A percentile compares a stretch with the other conserved stretches of the same genome.
Evolutionary conservation across 2,888 invertebrate species (phyloP).

Genomic region (Perdita meconis): DNA sequence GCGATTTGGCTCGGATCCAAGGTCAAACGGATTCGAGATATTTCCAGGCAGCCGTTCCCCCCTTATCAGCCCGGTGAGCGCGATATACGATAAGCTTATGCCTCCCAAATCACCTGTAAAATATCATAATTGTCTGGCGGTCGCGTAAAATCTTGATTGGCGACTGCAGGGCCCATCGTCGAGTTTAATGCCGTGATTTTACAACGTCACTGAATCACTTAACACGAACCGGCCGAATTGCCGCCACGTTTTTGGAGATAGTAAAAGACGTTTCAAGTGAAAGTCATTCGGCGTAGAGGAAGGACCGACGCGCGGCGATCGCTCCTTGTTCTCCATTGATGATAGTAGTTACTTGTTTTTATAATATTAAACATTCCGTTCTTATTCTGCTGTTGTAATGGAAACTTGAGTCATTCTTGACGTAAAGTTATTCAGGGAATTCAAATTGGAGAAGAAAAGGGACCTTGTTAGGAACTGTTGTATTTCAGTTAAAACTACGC

Average conservation of each 20-base stretch:
- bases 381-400: background rate
- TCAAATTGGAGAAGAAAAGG: too few species aligned
- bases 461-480: too few species aligned
- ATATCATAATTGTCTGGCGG: slow-evolving; percentile 62
- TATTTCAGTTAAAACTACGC: too few species aligned
- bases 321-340: slow-evolving; percentile 45
- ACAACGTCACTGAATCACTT: slow-evolving; percentile 62
- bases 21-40: slow-evolving; percentile 67
- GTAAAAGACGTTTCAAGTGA: slow-evolving; percentile 28
- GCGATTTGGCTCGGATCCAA: slow-evolving; percentile 62
- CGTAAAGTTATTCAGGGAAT: background rate
- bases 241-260: slow-evolving; percentile 45
- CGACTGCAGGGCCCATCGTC: slow-evolving; percentile 57
- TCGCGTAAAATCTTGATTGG: slow-evolving; percentile 68
- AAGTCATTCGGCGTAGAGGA: slow-evolving; percentile 6
- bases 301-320: slow-evolving; percentile 30
- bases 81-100: slow-evolving; percentile 62
- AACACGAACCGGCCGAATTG: slow-evolving; percentile 53
- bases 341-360: slow-evolving; percentile 11
- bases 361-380: slow-evolving; percentile 1
- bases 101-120: slow-evolving; percentile 50
- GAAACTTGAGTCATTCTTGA: background rate
- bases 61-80: slow-evolving; percentile 58
- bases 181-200: slow-evolving; percentile 63
- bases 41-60: slow-evolving; percentile 58